Percentiles rank a stretch among this genome's conserved stretches.
Conservation (phyloP, 2,113 vertebrate species). For the Callocephalon fimbriatum region DNA sequence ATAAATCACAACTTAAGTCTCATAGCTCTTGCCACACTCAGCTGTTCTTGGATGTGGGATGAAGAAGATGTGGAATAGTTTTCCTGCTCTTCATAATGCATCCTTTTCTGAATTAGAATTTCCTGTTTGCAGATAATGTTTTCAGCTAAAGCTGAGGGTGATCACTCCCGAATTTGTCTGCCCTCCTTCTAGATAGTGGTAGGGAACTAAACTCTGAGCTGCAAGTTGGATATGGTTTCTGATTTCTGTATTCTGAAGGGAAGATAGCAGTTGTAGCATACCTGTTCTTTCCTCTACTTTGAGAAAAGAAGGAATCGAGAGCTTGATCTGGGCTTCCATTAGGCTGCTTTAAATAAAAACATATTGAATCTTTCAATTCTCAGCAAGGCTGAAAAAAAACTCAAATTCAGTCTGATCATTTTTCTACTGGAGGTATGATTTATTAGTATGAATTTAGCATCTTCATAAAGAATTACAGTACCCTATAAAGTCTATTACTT, state of each 20-base stretch:
- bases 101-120: not conserved
- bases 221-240: not conserved
- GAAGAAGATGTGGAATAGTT: not conserved
- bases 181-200: not conserved
- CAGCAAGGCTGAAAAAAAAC: not conserved
- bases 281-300: not conserved
- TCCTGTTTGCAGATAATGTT: not conserved
- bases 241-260: not conserved
- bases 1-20: not conserved
- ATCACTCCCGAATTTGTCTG: not conserved
- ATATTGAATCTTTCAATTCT: not conserved
- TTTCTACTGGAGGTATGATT: not conserved
- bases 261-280: not conserved
- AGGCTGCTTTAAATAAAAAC: slow-evolving; percentile 20
- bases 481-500: not conserved
- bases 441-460: not conserved
- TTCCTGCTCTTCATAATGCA: not conserved
- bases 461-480: slow-evolving; percentile 10
- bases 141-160: not conserved
- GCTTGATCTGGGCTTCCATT: not conserved
- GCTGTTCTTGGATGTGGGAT: not conserved
- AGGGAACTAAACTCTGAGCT: not conserved
- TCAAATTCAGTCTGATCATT: not conserved
- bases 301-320: not conserved
- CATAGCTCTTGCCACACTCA: not conserved